Base-by-base conservation (phyloP, 2,888 invertebrate genomes). In the Cylloceria caligata region DNA sequence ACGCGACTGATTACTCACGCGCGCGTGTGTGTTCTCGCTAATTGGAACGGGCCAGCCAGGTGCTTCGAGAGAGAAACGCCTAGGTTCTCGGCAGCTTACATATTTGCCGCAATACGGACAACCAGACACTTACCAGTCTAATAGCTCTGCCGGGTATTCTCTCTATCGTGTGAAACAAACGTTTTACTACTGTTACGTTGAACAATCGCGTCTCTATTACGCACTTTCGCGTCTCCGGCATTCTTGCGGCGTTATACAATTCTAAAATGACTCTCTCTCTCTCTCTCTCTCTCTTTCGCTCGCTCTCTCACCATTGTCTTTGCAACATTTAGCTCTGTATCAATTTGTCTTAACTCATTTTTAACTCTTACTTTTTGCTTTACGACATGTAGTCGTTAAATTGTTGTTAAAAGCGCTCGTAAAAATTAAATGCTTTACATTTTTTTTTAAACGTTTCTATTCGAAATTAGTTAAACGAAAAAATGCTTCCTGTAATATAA, bases 11-110 rank as follows among this genome's bases (percentile, higher is more conserved):
- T 72, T 60, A 36, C 34, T 30, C 21, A 45, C 45, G 57, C 45
- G 45, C 71, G 45, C 72, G 68, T 7, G 42, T 5, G 19, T 16
- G n/a, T 52, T 24, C 27, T n/a, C 11, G 42, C 71, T 74, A 74
- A 74, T 74, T 74, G 65, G 65, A 64, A 74, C 74, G 64, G 27
- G 36, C 52, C 47, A 39, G 69, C 69, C 71, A 42, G 45, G 57
- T 45, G 71, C 30, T 39, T 27, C 6, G 19, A 24, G 27, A 57
- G 47, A 52, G 16, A 42, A 9, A 39, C 24, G 62, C 21, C n/a
- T 19, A 19, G 4, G 19, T 19, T 47, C 47, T 67, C 27, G 24
- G 34, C 13, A 7, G 27, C 69, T 57, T 30, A 62, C 55, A 55
- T 55, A 55, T 55, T 55, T 9, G 24, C 55, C 4, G 47, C 16